Evolutionary conservation across 2,888 invertebrate genomes (phyloP).

Genomic region (Lamproptera curius): DNA sequence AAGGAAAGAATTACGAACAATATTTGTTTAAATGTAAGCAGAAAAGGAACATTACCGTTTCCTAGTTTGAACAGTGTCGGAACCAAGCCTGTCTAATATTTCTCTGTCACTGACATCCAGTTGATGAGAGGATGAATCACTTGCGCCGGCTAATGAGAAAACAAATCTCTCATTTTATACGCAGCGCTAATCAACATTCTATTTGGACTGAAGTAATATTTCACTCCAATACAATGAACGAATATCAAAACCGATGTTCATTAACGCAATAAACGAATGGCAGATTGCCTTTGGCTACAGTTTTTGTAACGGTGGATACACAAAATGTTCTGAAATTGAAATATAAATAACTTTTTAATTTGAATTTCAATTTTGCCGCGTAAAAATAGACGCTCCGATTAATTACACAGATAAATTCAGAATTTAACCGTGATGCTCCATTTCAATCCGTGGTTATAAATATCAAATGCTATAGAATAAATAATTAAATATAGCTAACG

Average conservation of each 20-base stretch:
- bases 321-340: too few relatives aligned
- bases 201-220: constrained; percentile 12
- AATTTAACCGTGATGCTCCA: too few relatives aligned
- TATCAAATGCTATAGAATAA: too few relatives aligned
- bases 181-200: constrained; percentile 16
- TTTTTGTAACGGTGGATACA: too few relatives aligned
- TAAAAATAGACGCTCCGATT: too few relatives aligned
- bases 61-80: not conserved
- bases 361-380: too few relatives aligned
- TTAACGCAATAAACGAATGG: not conserved
- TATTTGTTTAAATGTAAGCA: too few relatives aligned
- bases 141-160: constrained; percentile 20
- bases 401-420: too few relatives aligned
- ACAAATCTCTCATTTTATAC: constrained; percentile 21
- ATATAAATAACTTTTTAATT: too few relatives aligned
- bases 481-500: too few relatives aligned
- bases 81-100: constrained; percentile 20
- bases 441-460: too few relatives aligned
- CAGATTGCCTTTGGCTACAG: not conserved
- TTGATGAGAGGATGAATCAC: constrained; percentile 21
- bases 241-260: not conserved
- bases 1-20: too few relatives aligned
- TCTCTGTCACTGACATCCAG: constrained; percentile 19
- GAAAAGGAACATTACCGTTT: constrained; percentile 7
- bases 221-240: constrained; percentile 9